Conservation (phyloP, 2,797 vertebrate species). For the Botia almorhae region DNA sequence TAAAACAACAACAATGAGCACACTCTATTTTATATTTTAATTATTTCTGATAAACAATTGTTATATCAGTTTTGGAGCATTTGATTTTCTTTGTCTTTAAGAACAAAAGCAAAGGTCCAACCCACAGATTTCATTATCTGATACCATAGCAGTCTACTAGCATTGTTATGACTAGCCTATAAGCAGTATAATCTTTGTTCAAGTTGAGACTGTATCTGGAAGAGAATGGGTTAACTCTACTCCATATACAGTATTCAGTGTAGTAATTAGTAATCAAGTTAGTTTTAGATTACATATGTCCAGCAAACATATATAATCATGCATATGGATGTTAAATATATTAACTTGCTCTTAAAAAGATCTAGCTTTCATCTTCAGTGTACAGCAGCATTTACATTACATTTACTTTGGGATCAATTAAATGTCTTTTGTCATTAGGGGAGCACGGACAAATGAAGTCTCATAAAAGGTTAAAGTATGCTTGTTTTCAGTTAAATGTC, state of each 20-base stretch:
- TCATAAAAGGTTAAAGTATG: slow-evolving; percentile 49
- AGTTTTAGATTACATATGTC: too few species aligned
- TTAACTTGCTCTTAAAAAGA: background rate
- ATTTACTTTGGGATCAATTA: slow-evolving; percentile 25
- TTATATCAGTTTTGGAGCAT: background rate
- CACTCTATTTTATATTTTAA: background rate
- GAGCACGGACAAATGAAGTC: slow-evolving; percentile 38
- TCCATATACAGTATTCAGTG: too few species aligned
- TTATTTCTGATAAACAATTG: too few species aligned
- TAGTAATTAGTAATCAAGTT: too few species aligned
- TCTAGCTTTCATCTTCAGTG: too few species aligned
- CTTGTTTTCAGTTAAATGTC: slow-evolving; percentile 51
- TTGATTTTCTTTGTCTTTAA: background rate
- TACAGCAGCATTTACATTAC: background rate
- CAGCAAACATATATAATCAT: too few species aligned
- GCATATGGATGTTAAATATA: too few species aligned
- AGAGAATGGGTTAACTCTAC: too few species aligned
- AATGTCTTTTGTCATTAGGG: slow-evolving; percentile 22
- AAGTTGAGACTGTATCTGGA: too few species aligned
- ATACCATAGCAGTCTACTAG: background rate
- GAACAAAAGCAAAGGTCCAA: background rate
- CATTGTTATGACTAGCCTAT: background rate
- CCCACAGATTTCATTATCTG: slow-evolving; percentile 24
- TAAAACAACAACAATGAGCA: background rate
- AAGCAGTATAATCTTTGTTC: background rate